Base-by-base conservation (phyloP, 1,140 invertebrate genomes). In the Euborellia annulipes region DNA sequence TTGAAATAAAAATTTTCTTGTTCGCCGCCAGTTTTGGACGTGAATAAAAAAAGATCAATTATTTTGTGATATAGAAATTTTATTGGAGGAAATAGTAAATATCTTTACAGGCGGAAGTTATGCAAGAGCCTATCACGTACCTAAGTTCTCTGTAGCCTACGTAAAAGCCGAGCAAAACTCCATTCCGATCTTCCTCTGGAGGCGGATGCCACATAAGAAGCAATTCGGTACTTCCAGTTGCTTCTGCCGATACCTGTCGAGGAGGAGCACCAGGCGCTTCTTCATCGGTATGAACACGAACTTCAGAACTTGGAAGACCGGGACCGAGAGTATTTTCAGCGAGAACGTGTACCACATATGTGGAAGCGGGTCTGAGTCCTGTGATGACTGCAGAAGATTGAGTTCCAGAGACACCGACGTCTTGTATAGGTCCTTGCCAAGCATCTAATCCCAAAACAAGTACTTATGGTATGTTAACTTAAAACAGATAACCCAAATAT, bases 101-200 rank as follows among this genome's bases (percentile, higher is more conserved):
- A n/a, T n/a, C n/a, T n/a, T n/a, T n/a, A n/a, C n/a, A n/a, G n/a
- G n/a, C n/a, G n/a, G n/a, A n/a, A n/a, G n/a, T n/a, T n/a, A n/a
- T n/a, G n/a, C n/a, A n/a, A n/a, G n/a, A n/a, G n/a, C n/a, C n/a
- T n/a, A n/a, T n/a, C n/a, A n/a, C 44, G 47, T 27, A 56, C 50
- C 51, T 50, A 20, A 52, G 50, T 39, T 54, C 53, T 40, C 56
- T 63, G 45, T 71, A 67, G 2, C 69, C 68, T 20, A 74, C 61
- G 49, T 71, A 70, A 51, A 73, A 73, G 3, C 71, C 71, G 21
- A 63, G 59, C 32, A 74, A 65, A 3, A 58, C 52, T 3, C 71
- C 72, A 49, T 73, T 70, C 47, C 60, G 55, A 8, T 62, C 50
- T 18, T 67, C 64, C 14, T 55, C 40, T 13, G 55, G 53, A 4